Conservation (phyloP, 2,888 invertebrate genomes). For the Steinernema hermaphroditum region DNA sequence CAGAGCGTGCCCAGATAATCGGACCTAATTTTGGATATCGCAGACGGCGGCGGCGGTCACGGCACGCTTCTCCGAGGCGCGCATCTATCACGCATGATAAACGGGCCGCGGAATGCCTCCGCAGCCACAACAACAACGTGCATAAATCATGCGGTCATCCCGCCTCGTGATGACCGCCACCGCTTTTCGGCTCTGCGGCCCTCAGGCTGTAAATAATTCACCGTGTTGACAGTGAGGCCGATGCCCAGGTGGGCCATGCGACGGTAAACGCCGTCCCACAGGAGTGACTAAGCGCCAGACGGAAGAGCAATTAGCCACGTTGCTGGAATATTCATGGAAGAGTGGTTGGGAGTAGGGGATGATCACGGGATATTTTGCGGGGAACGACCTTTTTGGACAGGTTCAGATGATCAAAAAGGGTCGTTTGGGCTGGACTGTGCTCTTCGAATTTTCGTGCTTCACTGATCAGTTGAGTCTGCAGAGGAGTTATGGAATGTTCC, state of each 20-base stretch:
- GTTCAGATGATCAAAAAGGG: too few relatives aligned
- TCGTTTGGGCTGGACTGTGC: too few relatives aligned
- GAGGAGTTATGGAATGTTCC: too few relatives aligned
- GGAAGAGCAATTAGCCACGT: neutral
- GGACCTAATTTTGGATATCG: conserved; percentile 13
- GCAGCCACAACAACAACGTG: conserved; percentile 27
- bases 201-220: conserved; percentile 16
- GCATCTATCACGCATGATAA: conserved; percentile 30
- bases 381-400: too few relatives aligned
- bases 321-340: neutral
- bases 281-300: conserved; percentile 5
- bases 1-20: conserved; percentile 28
- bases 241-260: conserved; percentile 6
- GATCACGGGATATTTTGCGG: too few relatives aligned
- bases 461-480: too few relatives aligned
- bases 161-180: conserved; percentile 26
- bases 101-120: conserved; percentile 18
- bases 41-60: neutral
- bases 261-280: conserved; percentile 1
- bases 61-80: neutral
- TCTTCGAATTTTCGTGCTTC: too few relatives aligned
- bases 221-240: conserved; percentile 2
- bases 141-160: conserved; percentile 27
- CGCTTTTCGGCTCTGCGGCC: neutral
- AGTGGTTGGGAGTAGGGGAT: neutral